These are phyloP conservation scores for Meriones psammophilus DNA, from an alignment of 2,797 vertebrate species.

Conservation along the genomic window DNA sequence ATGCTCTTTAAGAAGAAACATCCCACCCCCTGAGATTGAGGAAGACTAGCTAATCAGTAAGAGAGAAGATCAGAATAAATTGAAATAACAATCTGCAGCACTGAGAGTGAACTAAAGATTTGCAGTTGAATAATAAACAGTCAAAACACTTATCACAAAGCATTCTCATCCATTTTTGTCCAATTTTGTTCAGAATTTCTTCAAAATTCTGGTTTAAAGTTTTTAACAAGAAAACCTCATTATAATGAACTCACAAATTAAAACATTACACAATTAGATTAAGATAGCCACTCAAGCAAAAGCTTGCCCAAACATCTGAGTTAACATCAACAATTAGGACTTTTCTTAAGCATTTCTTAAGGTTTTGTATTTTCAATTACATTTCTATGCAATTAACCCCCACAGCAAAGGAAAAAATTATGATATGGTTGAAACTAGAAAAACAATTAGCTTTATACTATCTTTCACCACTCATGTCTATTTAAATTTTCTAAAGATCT, in stretches of 20 bases:
- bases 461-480: not conserved
- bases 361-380: not conserved
- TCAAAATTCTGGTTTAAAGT: not conserved
- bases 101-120: not conserved
- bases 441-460: not conserved
- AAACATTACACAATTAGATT: not conserved
- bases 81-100: not conserved
- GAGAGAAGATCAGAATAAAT: not conserved
- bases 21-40: not conserved
- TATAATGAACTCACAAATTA: not conserved
- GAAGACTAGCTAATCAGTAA: not conserved
- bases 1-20: constrained; percentile 46
- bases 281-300: not conserved
- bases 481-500: constrained; percentile 22
- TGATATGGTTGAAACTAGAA: not conserved
- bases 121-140: not conserved
- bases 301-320: not conserved
- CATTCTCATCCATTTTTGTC: not conserved
- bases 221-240: not conserved
- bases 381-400: not conserved
- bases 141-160: not conserved
- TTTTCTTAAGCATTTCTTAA: not conserved
- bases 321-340: not conserved
- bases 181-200: not conserved
- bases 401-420: not conserved